Percentiles rank a stretch among this genome's conserved stretches.
These are phyloP conservation scores for Venturia canescens DNA, from an alignment of 1,140 invertebrate genomes.

Conservation along the genomic window DNA sequence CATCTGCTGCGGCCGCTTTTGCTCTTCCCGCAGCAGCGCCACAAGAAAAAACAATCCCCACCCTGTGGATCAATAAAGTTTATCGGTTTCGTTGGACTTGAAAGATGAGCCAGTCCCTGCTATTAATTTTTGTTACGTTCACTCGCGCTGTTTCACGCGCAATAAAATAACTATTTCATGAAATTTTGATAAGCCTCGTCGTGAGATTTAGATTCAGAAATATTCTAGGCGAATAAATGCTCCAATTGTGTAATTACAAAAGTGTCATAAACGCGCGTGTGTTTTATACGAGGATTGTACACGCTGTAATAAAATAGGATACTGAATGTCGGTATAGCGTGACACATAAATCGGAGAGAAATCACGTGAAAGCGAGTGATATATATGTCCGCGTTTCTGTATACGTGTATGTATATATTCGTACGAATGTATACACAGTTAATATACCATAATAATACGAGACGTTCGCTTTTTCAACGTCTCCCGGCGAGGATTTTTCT, in stretches of 20 bases:
- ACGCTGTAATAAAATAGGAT: not conserved
- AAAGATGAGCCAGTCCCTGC: not conserved
- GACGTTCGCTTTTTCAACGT: slow-evolving; percentile 32
- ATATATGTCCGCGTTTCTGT: not conserved
- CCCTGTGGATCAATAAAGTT: not conserved
- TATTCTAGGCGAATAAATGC: no score
- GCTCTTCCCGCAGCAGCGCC: not conserved
- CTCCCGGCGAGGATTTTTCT: slow-evolving; percentile 7
- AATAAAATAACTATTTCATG: no score
- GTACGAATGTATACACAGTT: not conserved
- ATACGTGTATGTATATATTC: no score
- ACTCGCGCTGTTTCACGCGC: no score
- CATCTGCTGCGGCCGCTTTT: slow-evolving; percentile 23
- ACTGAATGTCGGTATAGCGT: slow-evolving; percentile 2
- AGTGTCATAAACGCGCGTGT: no score
- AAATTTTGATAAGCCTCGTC: no score
- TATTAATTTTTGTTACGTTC: not conserved
- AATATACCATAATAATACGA: slow-evolving; percentile 20
- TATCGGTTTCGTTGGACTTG: slow-evolving; percentile 18
- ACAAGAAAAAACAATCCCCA: not conserved
- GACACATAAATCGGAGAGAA: slow-evolving; percentile 41
- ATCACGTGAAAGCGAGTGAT: slow-evolving; percentile 36
- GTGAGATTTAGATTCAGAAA: no score
- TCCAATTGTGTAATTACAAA: no score
- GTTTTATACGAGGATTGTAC: no score